These are phyloP conservation scores for Opisthograptis luteolata DNA, from an alignment of 2,888 invertebrate species.

Conservation along the genomic window DNA sequence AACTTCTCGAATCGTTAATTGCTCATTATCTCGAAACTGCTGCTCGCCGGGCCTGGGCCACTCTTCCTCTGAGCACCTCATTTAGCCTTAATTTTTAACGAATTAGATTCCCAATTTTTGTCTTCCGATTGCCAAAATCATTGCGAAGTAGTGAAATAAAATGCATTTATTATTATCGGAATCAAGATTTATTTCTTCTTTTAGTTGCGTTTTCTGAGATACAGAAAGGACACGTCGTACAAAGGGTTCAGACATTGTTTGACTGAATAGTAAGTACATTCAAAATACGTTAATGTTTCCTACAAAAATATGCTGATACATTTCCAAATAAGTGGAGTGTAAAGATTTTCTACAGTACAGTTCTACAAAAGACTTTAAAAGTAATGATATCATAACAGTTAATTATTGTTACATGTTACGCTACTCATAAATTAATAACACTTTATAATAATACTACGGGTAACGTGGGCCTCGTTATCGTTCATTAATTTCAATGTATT, in stretches of 20 bases:
- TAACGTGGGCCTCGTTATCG: slow-evolving; percentile 51
- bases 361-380: slow-evolving; percentile 29
- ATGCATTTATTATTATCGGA: slow-evolving; percentile 9
- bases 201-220: slow-evolving; percentile 10
- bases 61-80: no score
- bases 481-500: slow-evolving; percentile 26
- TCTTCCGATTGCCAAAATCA: no score
- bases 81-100: no score
- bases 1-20: no score
- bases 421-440: slow-evolving; percentile 79
- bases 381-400: slow-evolving; percentile 48
- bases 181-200: slow-evolving; percentile 26
- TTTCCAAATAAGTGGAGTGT: slow-evolving; percentile 7
- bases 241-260: slow-evolving; percentile 6
- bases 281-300: no score
- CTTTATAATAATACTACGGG: slow-evolving; percentile 68
- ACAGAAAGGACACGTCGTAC: slow-evolving; percentile 1
- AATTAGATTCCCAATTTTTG: no score
- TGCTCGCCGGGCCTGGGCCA: no score
- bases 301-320: slow-evolving; percentile 3
- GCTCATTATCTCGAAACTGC: no score
- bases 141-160: no score
- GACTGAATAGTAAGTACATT: background rate
- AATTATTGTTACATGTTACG: slow-evolving; percentile 56
- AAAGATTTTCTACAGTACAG: slow-evolving; percentile 8